Evolutionary conservation across 2,113 vertebrate species (phyloP), one percentile per base, ranked within the genome.

Genomic region (Anarhynchus alexandrinus): DNA sequence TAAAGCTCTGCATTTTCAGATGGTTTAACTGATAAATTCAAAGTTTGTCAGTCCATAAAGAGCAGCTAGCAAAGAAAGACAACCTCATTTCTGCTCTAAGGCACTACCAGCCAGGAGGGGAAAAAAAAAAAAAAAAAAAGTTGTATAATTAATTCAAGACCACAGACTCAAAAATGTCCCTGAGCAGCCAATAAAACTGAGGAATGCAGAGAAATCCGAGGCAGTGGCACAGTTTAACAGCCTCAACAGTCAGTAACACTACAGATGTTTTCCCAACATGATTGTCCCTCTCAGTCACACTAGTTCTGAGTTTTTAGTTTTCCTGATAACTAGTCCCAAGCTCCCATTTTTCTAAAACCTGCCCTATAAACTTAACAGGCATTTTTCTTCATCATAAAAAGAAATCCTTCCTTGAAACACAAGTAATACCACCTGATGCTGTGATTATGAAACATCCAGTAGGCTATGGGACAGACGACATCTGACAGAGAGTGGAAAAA

Each of bases 121-220:
- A 11, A 6, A 29, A 23, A 15, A 25, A 13, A 5, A 30, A n/a
- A 20, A 25, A 17, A 77, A 43, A 47, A 22, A 77, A 26, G 7
- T 2, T 36, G 26, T 21, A 5, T 47, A 45, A 93, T 95, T 42
- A 77, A 96, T 66, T 90, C 73, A 89, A 89, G 87, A 81, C 40
- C 86, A 93, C 42, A 58, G 62, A 54, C 76, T 80, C 74, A 80
- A 74, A 93, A 80, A 64, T 10, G 15, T 32, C 58, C 72, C 76
- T 77, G 58, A 72, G 42, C 47, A 95, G 88, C 40, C 82, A 90
- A 57, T 54, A 94, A 81, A 94, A 81, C 13, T 10, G 27, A 89
- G 80, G 69, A 95, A 83, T 62, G 73, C 74, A 82, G 62, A 79
- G 29, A 58, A 78, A 90, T 19, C 27, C 0, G 0, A 88, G 64